Evolutionary conservation across 2,888 invertebrate species (phyloP), one percentile per base, ranked within the genome.

Genomic region (Cosmorhoe ocellata): DNA sequence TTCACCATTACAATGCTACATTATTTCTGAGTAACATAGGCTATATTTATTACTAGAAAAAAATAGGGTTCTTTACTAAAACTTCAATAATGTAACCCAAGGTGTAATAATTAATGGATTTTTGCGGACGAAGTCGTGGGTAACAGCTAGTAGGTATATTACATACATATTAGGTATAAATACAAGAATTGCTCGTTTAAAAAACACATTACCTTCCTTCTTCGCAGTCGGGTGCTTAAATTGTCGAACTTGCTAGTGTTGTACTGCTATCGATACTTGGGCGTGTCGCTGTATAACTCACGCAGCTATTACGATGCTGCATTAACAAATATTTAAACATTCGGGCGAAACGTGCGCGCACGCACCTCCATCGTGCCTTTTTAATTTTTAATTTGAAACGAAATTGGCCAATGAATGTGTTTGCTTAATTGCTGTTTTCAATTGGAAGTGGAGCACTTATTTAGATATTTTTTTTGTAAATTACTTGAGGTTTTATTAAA

Each of bases 261-360:
- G 48, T 42, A 11, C 43, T 51, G 53, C 38, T 41, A 28, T 69
- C 77, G 66, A 64, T 69, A 72, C 68, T 42, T 34, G 69, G 79
- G 79, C 78, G 76, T 77, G 73, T 63, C 69, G 41, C 50, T 51
- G 59, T 64, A 70, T 73, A 71, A 69, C 69, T 66, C 71, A 64
- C 56, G 61, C 56, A 56, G 66, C 64, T 68, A 73, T 74, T 76
- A 76, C 71, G 60, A 65, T 36, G 47, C 64, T 56, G 75, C 75
- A 80, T 83, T 81, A 81, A 81, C 83, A 83, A 84, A 84, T 83
- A 84, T 84, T 84, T 83, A 81, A 81, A 79, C 78, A 71, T 74
- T 72, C 64, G 65, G 64, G 58, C 68, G 70, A 74, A 72, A 70
- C 61, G 57, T 62, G 67, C 64, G 63, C 63, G 64, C 66, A 51